phyloP scores from a whole-genome alignment of 2,797 vertebrate species.

The Chiroxiphia lanceolata region DNA sequence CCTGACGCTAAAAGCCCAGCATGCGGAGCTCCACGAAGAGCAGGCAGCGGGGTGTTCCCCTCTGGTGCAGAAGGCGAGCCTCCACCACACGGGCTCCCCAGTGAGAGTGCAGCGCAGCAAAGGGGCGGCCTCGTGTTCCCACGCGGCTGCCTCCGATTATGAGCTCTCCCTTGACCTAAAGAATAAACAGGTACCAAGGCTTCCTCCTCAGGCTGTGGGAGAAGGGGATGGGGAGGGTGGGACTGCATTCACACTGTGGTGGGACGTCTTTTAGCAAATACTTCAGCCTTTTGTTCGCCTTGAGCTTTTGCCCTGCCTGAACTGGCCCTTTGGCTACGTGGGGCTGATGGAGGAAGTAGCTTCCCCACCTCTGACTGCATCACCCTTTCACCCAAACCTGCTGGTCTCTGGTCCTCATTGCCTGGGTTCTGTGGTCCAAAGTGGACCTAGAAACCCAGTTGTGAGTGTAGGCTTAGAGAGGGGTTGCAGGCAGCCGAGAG shows the following conservation, averaged over 20 bases:
- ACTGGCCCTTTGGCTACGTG: fast-evolving
- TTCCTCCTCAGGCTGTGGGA: conserved; percentile 71
- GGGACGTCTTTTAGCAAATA: not conserved
- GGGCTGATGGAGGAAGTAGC: not conserved
- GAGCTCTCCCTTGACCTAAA: conserved; percentile 99
- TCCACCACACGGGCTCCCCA: conserved; percentile 90
- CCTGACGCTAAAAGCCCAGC: conserved; percentile 78
- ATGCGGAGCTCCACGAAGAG: conserved; percentile 75
- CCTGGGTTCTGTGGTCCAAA: not conserved
- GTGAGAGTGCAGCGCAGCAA: conserved; percentile 90
- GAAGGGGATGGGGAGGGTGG: conserved; percentile 62
- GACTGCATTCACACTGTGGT: not conserved
- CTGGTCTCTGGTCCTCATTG: not conserved
- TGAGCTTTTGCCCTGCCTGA: not conserved
- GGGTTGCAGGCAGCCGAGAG: not conserved
- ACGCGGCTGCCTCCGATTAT: conserved; percentile 89
- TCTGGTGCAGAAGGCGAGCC: conserved; percentile 85
- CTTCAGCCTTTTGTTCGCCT: not conserved
- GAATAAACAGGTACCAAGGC: conserved; percentile 95
- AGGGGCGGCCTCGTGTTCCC: conserved; percentile 87
- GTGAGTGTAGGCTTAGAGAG: not conserved
- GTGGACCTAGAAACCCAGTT: not conserved
- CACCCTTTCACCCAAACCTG: not conserved
- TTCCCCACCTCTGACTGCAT: not conserved
- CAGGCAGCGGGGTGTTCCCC: conserved; percentile 81